Evolutionary conservation across 37 sponge, comb jelly and placozoan genomes (phyloP).

Genomic region (Agelas oroides): DNA sequence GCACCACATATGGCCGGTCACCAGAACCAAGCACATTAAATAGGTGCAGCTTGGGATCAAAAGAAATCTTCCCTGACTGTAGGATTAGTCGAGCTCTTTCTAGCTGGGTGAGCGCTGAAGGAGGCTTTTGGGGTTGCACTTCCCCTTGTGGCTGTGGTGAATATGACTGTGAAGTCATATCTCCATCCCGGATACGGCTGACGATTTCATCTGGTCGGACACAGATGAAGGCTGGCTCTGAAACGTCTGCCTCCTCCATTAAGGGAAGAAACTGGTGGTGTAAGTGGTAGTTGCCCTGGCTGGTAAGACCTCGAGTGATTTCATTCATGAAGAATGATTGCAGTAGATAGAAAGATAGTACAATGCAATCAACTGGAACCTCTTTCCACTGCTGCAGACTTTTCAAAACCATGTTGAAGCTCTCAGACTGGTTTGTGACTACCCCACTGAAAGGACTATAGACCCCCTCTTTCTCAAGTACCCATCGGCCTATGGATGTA

Average conservation of each 20-base stretch:
- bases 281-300: constrained; percentile 23
- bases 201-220: constrained; percentile 42
- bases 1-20: too few species aligned
- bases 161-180: too few species aligned
- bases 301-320: constrained; percentile 20
- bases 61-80: too few species aligned
- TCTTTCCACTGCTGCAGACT: constrained; percentile 24
- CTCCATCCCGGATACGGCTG: neutral
- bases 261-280: neutral
- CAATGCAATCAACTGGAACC: constrained; percentile 12
- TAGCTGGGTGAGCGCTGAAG: too few species aligned
- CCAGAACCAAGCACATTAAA: too few species aligned
- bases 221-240: neutral
- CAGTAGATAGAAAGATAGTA: constrained; percentile 16
- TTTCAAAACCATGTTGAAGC: constrained; percentile 22
- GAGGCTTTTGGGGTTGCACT: too few species aligned
- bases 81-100: too few species aligned
- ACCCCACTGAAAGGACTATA: constrained; percentile 20
- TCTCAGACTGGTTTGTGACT: constrained; percentile 24
- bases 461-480: neutral
- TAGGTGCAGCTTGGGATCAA: too few species aligned
- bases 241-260: neutral
- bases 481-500: constrained; percentile 11
- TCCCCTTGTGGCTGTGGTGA: too few species aligned
- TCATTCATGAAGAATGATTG: constrained; percentile 29